These are phyloP conservation scores for Glyphotaelius pellucidus DNA, from an alignment of 2,888 invertebrate genomes.

Conservation along the genomic window DNA sequence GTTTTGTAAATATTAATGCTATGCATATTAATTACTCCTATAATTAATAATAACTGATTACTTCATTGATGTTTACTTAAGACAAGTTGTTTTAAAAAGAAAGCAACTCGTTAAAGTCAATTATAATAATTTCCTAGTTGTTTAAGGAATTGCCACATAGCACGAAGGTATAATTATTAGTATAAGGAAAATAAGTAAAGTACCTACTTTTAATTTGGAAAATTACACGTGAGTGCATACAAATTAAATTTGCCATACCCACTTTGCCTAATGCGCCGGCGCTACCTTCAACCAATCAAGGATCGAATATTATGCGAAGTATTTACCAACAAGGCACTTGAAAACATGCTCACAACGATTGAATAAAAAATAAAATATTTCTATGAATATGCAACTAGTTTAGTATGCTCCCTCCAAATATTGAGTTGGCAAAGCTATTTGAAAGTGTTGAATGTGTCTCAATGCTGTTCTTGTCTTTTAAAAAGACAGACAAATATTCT, in stretches of 20 bases:
- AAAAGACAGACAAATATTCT: too few species aligned
- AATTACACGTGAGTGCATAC: too few species aligned
- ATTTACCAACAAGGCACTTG: conserved; percentile 34
- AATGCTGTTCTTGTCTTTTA: too few species aligned
- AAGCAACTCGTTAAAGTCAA: too few species aligned
- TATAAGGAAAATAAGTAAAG: neutral
- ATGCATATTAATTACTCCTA: neutral
- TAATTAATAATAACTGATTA: neutral
- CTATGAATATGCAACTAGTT: neutral
- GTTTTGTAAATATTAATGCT: neutral
- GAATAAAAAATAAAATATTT: too few species aligned
- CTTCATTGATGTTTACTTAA: neutral
- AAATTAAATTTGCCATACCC: neutral
- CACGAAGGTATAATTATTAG: neutral
- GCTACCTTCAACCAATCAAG: conserved; percentile 20
- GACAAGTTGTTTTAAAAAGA: too few species aligned
- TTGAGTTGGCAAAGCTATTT: too few species aligned
- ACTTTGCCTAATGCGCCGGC: conserved; percentile 12
- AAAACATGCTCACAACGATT: neutral
- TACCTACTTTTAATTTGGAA: neutral
- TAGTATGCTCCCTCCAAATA: neutral
- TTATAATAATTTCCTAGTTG: neutral
- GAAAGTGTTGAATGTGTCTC: too few species aligned
- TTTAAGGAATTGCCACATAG: neutral
- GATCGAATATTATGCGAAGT: neutral